Conservation (phyloP, 2,888 invertebrate genomes). For the Eupeodes latifasciatus region DNA sequence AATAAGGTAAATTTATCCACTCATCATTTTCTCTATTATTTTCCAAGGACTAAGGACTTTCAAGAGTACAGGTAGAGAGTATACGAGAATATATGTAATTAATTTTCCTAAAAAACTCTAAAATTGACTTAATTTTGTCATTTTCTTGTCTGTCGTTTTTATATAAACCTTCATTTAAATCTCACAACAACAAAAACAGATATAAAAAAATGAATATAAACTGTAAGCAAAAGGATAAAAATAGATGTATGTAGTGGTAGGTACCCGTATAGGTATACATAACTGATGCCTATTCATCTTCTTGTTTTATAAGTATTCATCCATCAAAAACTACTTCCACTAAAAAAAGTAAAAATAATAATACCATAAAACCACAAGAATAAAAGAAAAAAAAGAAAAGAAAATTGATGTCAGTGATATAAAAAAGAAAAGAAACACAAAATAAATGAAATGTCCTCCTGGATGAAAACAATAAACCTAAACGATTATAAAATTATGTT, state of each 20-base stretch:
- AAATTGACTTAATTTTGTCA: constrained; percentile 38
- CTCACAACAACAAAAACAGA: neutral
- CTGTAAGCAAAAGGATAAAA: neutral
- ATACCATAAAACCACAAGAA: constrained; percentile 23
- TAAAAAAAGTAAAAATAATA: neutral
- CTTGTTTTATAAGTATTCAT: constrained; percentile 54
- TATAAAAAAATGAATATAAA: neutral
- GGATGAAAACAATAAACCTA: constrained; percentile 55
- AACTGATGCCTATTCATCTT: constrained; percentile 41
- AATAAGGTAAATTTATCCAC: constrained; percentile 1
- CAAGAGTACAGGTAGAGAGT: neutral
- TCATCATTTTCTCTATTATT: neutral
- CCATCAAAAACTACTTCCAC: constrained; percentile 61
- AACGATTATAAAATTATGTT: constrained; percentile 25
- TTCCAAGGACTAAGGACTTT: constrained; percentile 30
- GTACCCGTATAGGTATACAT: constrained; percentile 8
- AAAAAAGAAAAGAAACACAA: constrained; percentile 18
- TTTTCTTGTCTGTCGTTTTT: constrained; percentile 2
- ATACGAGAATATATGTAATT: neutral
- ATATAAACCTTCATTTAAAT: constrained; percentile 18
- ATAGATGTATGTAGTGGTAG: neutral
- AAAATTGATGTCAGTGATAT: constrained; percentile 45
- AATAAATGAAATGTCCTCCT: constrained; percentile 15
- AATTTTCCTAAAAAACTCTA: constrained; percentile 5
- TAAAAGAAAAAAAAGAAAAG: constrained; percentile 14